Evolutionary conservation across 1,140 invertebrate genomes (phyloP), one percentile per base, ranked within the genome.

Genomic region (Hylaeus volcanicus): DNA sequence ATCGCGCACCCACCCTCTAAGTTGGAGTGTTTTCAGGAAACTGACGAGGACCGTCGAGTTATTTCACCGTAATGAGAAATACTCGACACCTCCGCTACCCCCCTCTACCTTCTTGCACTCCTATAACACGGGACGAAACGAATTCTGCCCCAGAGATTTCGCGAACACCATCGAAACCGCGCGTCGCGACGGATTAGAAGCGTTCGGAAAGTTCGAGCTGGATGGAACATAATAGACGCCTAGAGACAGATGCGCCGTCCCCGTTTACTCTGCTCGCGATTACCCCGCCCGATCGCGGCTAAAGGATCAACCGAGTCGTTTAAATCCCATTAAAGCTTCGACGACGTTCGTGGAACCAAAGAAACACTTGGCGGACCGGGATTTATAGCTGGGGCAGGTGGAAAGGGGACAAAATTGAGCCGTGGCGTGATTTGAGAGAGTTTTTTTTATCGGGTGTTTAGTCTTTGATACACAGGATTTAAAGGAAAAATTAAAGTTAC

Each of bases 51-150:
- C 60, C 61, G n/a, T 48, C 55, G 41, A 43, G 71, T 69, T 76
- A 68, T 61, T 60, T 72, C 68, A 45, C 55, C 72, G 66, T 81
- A 84, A 85, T 74, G 82, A 85, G 72, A 84, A 76, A 74, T 72
- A 60, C 73, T 69, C 63, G 56, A 58, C 63, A 26, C 39, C 43
- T 43, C 5, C 55, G 26, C 26, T 26, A 26, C 26, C 26, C 26
- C 26, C 26, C 26, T 26, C 26, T 26, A 26, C 26, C 26, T 26
- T 26, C 0, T 26, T 26, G 0, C 26, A 26, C 26, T 26, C 65
- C 56, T 64, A 56, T 81, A 84, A 85, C 78, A 81, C 51, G 61
- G 45, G 56, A 53, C 26, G 55, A 74, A 65, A 64, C 53, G 58
- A 58, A 45, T 61, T 51, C 26, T 63, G 71, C 55, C 53, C 43